A percentile compares a stretch with the other conserved stretches of the same genome.
Conservation (phyloP, 2,113 vertebrate species). For the Xenopus borealis region DNA sequence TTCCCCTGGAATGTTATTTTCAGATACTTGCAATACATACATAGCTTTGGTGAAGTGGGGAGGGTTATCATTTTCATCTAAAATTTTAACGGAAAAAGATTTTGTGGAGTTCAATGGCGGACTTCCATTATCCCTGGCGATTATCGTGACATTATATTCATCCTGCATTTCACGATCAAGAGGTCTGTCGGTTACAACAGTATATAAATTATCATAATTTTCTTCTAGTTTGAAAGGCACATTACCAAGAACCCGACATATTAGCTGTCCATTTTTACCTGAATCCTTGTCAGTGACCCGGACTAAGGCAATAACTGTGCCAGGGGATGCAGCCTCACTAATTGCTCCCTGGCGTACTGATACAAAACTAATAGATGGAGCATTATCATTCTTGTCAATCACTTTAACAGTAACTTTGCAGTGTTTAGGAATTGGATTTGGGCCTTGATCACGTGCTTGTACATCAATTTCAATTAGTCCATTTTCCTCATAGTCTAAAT, state of each 20-base stretch:
- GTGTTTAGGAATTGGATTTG: conserved; percentile 95
- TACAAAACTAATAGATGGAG: conserved; percentile 91
- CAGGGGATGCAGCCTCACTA: conserved; percentile 91
- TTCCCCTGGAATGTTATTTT: conserved; percentile 97
- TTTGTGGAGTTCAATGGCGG: conserved; percentile 94
- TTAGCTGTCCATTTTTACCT: conserved; percentile 91
- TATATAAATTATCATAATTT: conserved; percentile 96
- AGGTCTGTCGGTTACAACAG: conserved; percentile 89
- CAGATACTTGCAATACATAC: conserved; percentile 93
- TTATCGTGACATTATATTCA: conserved; percentile 94
- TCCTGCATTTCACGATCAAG: conserved; percentile 90
- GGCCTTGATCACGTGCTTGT: conserved; percentile 92
- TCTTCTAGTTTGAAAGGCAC: conserved; percentile 94
- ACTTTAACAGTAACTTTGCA: conserved; percentile 97
- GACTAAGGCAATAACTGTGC: conserved; percentile 93
- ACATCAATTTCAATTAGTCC: conserved; percentile 93
- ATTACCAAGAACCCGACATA: conserved; percentile 86
- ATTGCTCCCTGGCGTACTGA: conserved; percentile 95
- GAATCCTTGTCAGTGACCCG: conserved; percentile 93
- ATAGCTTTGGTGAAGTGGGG: conserved; percentile 91
- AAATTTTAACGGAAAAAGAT: conserved; percentile 89
- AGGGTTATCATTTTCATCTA: conserved; percentile 95
- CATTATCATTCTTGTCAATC: conserved; percentile 94
- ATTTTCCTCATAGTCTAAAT: conserved; percentile 95
- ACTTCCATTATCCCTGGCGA: conserved; percentile 90